phyloP scores from a whole-genome alignment of 1,140 invertebrate species.

The Listronotus bonariensis region DNA sequence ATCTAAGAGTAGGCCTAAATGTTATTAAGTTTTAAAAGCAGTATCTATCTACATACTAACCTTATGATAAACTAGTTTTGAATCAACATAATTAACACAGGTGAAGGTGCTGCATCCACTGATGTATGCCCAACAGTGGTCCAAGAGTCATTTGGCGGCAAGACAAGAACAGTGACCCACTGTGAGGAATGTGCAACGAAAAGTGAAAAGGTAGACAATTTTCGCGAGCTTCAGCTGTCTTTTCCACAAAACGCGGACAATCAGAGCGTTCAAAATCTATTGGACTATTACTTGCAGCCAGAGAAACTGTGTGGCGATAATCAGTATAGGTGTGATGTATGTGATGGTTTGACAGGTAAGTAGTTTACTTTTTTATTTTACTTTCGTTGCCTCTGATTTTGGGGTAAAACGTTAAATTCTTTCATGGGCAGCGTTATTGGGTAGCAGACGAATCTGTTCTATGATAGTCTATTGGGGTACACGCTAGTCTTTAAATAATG shows the following conservation, averaged over 20 bases:
- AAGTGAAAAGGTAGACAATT: conserved; percentile 74
- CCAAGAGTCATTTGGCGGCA: conserved; percentile 74
- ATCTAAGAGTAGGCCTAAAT: no score
- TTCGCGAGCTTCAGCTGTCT: conserved; percentile 79
- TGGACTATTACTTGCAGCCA: conserved; percentile 75
- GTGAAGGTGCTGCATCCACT: conserved; percentile 19
- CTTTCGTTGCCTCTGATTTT: no score
- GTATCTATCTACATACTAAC: no score
- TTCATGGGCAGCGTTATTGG: no score
- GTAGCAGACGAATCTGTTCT: no score
- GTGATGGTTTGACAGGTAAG: conserved; percentile 64
- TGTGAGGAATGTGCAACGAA: conserved; percentile 72
- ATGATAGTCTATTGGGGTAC: no score
- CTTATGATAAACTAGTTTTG: not conserved
- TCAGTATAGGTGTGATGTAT: conserved; percentile 79
- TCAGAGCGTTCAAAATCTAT: conserved; percentile 69
- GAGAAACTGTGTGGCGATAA: conserved; percentile 79
- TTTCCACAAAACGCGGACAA: conserved; percentile 67
- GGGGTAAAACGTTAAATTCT: no score
- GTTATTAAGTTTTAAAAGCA: no score
- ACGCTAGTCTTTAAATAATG: no score
- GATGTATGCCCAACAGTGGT: conserved; percentile 58
- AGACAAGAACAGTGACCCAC: conserved; percentile 70
- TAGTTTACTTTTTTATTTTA: no score
- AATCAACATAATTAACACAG: not conserved